These are phyloP conservation scores for Streptopelia turtur DNA, from an alignment of 2,797 vertebrate species.

Conservation along the genomic window DNA sequence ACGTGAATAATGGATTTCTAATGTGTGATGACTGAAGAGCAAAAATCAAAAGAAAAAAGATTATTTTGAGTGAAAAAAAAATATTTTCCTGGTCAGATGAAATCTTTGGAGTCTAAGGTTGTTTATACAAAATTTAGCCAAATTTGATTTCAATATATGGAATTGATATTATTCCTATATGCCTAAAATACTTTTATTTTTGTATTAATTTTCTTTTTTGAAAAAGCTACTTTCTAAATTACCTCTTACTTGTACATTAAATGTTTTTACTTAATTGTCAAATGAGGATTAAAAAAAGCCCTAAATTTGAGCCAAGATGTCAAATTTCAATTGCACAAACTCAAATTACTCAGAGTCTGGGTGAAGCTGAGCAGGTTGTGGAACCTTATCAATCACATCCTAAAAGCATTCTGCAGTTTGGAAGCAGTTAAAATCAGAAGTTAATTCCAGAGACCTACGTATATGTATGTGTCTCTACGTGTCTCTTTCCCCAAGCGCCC, in stretches of 20 bases:
- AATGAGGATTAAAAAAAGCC: not conserved
- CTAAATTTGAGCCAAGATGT: not conserved
- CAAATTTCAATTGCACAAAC: not conserved
- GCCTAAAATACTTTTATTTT: not conserved
- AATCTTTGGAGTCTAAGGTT: not conserved
- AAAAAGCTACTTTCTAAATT: not conserved
- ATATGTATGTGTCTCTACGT: not conserved
- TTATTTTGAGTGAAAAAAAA: not conserved
- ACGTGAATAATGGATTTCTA: not conserved
- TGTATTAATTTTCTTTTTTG: rapidly evolving
- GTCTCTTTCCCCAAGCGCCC: not conserved
- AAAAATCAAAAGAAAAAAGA: not conserved
- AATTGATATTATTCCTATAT: not conserved
- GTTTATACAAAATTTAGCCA: not conserved
- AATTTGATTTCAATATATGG: not conserved
- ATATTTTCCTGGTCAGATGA: not conserved
- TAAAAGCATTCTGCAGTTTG: not conserved
- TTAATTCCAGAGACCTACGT: not conserved
- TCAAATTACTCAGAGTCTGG: not conserved
- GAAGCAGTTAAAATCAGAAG: not conserved
- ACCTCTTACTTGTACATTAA: not conserved
- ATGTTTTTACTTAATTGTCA: not conserved
- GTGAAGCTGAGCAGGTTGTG: not conserved
- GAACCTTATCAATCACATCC: not conserved
- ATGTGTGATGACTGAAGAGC: not conserved